Conservation (phyloP, 2,888 invertebrate species). For the Scaptodrosophila latifasciaeformis region DNA sequence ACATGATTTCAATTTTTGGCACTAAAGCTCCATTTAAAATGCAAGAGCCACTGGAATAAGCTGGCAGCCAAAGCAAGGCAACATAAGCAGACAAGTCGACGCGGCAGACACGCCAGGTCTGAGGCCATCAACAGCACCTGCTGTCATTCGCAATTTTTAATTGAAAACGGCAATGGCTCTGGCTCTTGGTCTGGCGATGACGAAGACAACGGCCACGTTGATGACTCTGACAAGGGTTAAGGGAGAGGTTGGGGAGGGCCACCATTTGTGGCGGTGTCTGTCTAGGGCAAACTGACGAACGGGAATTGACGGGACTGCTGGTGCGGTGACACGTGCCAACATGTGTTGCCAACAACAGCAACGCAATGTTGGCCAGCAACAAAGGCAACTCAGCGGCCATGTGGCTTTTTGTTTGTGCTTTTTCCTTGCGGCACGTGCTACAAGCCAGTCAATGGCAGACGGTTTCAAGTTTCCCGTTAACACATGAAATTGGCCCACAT, state of each 20-base stretch:
- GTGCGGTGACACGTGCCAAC: constrained; percentile 58
- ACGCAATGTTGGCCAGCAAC: constrained; percentile 13
- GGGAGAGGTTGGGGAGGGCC: no score
- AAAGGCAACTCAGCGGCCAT: no score
- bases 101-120: constrained; percentile 10
- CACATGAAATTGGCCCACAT: background rate
- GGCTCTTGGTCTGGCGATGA: background rate
- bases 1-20: background rate
- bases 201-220: background rate
- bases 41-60: background rate
- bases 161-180: constrained; percentile 62
- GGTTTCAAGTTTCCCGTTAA: no score
- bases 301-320: constrained; percentile 13
- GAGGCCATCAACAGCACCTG: constrained; percentile 68
- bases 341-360: constrained; percentile 45
- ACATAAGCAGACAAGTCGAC: constrained; percentile 22
- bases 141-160: constrained; percentile 72
- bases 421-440: constrained; percentile 60
- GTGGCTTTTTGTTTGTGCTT: no score
- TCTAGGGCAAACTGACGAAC: constrained; percentile 27
- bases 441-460: constrained; percentile 6
- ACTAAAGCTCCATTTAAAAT: constrained; percentile 5
- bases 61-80: background rate
- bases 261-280: constrained; percentile 31
- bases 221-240: no score